Evolutionary conservation across 2,888 invertebrate species (phyloP), one percentile per base, ranked within the genome.

Genomic region (Graphium colonna): DNA sequence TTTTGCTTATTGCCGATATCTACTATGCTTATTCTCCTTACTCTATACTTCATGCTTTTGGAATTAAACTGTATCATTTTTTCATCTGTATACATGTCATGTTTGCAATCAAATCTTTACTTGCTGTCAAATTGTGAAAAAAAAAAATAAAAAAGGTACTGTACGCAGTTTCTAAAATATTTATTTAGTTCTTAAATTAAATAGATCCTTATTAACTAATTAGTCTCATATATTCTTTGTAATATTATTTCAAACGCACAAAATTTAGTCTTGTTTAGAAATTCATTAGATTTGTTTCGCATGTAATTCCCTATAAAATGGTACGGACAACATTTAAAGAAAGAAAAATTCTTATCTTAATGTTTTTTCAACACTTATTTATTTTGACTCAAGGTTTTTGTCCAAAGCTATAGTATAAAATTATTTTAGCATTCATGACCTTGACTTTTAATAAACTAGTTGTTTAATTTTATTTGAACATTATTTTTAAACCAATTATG

Each of bases 91-190:
- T 18, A 33, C 33, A 21, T 21, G 13, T 44, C 16, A 38, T 47
- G 47, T 47, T 47, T 47, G 39, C 12, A 26, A 3, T 26, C 36
- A 36, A 36, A 36, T 36, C 36, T 17, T 43, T 17, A 18, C 9
- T 8, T 16, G 15, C 36, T 52, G 52, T 52, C 52, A 52, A 52
- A 31, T 38, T 42, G 26, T 16, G 10, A 4, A 18, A 52, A 38
- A n/a, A n/a, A 52, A 52, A 52, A 47, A 52, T 38, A 43, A 40
- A 44, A 12, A 53, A 53, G 53, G 53, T 53, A 44, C 43, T 48
- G 39, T 44, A 49, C 39, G 43, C 33, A 53, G 44, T 49, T 53
- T 44, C 43, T 49, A 12, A 8, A 16, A 46, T 43, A 40, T 28
- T 40, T 17, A 12, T 31, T 31, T 31, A 26, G 2, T 9, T 39